phyloP scores from a whole-genome alignment of 2,113 vertebrate species.

The Cephalophus harveyi region DNA sequence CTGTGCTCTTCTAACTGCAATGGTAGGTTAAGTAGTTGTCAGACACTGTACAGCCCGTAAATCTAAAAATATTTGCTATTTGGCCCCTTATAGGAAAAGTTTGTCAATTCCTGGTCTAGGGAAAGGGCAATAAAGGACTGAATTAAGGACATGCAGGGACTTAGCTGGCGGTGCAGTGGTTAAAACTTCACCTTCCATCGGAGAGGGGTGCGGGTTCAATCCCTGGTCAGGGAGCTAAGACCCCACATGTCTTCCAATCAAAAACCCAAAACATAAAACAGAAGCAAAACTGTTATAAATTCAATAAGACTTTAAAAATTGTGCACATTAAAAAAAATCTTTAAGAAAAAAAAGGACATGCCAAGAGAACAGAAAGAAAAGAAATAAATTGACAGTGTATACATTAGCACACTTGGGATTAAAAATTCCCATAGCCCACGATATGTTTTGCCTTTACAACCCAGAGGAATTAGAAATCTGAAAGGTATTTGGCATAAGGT shows the following conservation, averaged over 20 bases:
- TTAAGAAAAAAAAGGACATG: not conserved
- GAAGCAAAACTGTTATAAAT: not conserved
- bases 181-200: not conserved
- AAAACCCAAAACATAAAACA: not conserved
- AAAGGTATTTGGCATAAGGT: not conserved
- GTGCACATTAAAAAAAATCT: not conserved
- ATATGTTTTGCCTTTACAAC: not conserved
- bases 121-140: not conserved
- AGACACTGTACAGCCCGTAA: not conserved
- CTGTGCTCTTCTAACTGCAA: not conserved
- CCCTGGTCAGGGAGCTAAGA: not conserved
- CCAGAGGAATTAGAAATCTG: not conserved
- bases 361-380: not conserved
- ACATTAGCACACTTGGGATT: not conserved
- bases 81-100: not conserved
- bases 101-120: not conserved
- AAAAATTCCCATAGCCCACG: not conserved
- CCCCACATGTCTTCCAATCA: not conserved
- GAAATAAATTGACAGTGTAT: not conserved
- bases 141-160: not conserved
- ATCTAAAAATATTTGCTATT: not conserved
- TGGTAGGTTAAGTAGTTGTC: not conserved
- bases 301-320: not conserved
- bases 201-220: not conserved
- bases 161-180: not conserved